Evolutionary conservation across 2,113 vertebrate species (phyloP), one percentile per base, ranked within the genome.

Genomic region (Lipophrys pholis): DNA sequence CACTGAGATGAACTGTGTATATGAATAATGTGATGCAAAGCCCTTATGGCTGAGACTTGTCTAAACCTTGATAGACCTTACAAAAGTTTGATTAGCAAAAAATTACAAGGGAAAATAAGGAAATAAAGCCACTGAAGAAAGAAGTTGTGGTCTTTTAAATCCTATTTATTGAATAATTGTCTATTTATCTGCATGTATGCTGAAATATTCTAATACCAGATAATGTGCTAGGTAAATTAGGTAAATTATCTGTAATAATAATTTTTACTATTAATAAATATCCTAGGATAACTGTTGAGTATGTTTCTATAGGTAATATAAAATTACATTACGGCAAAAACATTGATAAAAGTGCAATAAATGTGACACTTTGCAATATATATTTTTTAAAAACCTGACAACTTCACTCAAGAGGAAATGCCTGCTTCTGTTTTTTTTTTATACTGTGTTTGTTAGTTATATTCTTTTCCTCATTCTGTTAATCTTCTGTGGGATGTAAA

Each of bases 401-500:
- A 30, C 21, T 30, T 30, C 2, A 30, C 21, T 30, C 21, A 30
- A 30, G 21, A 30, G 4, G 21, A 30, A 30, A 30, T 30, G 21
- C 4, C 21, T 30, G 21, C 21, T 30, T 30, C 21, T 30, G 21
- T 30, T 30, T 48, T 48, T 30, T 30, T 48, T 48, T 48, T 48
- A 15, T 42, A 48, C 6, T 12, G 12, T n/a, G 14, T 48, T 48
- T 48, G 5, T 21, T 56, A 39, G 14, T 50, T 50, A 38, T 46
- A 56, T 54, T 36, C 50, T 55, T 64, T 55, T 41, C 50, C 45
- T 7, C 58, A 55, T 51, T 55, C 40, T 61, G 43, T 3, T 68
- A 59, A 80, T 80, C 10, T 6, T 14, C 9, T 8, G 61, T 68
- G n/a, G 55, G 59, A 15, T 66, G 56, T 11, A 45, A 8, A 73